phyloP scores from a whole-genome alignment of 2,888 invertebrate species.

The Ellobium chinense region DNA sequence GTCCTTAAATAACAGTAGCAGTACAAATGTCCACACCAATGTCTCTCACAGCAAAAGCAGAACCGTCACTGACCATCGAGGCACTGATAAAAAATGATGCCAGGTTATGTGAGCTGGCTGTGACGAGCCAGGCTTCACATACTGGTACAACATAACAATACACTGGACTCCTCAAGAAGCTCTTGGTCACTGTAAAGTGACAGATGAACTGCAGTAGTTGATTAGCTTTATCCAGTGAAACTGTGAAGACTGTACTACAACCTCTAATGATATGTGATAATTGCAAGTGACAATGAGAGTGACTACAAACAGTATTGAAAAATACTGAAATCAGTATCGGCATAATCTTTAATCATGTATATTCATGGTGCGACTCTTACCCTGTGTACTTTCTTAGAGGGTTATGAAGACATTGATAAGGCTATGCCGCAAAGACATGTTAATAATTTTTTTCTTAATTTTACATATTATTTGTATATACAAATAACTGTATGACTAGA shows the following conservation, averaged over 20 bases:
- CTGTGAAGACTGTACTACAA: neutral
- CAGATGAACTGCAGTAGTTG: neutral
- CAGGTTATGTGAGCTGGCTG: conserved; percentile 6
- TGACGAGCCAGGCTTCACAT: neutral
- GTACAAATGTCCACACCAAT: neutral
- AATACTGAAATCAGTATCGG: neutral
- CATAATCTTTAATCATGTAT: neutral
- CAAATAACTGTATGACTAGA: conserved; percentile 4
- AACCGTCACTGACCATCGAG: conserved; percentile 8
- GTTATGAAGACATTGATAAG: neutral
- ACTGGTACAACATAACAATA: neutral
- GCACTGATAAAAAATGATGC: conserved; percentile 34
- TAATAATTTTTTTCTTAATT: neutral
- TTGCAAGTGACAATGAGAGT: neutral
- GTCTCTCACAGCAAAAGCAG: neutral
- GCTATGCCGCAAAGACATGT: neutral
- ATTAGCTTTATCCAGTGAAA: neutral
- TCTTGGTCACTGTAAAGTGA: neutral
- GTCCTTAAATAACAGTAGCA: neutral
- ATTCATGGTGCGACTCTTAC: neutral
- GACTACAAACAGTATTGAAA: neutral
- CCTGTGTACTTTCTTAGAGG: neutral
- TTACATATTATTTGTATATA: conserved; percentile 11
- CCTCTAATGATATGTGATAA: neutral
- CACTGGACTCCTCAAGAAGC: neutral